Conservation (phyloP, 2,888 invertebrate species). For the Amblyteles armatorius region DNA sequence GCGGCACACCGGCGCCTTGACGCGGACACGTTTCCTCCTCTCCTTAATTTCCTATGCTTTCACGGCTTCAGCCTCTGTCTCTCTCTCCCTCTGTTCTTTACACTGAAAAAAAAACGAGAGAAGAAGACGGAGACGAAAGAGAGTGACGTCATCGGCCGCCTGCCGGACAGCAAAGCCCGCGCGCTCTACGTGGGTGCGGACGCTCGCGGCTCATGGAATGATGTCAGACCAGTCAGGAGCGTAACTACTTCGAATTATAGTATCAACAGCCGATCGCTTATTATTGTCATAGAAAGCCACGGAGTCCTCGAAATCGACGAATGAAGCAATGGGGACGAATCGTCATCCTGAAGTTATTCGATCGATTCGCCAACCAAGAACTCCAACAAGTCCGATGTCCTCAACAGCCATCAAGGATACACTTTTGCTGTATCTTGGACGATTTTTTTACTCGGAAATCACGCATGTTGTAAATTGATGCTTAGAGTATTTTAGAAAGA, state of each 20-base stretch:
- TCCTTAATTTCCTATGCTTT: constrained; percentile 34
- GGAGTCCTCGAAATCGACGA: background rate
- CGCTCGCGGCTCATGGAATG: constrained; percentile 64
- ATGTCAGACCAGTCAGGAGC: constrained; percentile 72
- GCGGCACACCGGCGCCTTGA: constrained; percentile 61
- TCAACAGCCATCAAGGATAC: background rate
- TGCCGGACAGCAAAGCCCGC: constrained; percentile 56
- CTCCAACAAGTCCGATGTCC: background rate
- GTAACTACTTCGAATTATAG: constrained; percentile 63
- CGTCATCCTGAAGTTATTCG: background rate
- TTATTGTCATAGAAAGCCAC: background rate
- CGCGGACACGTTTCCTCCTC: constrained; percentile 40
- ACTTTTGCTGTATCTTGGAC: background rate
- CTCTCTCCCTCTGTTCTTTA: background rate
- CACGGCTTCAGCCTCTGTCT: constrained; percentile 18
- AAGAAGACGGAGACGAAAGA: constrained; percentile 53
- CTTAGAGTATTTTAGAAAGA: too few species aligned
- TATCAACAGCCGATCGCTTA: background rate
- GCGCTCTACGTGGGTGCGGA: constrained; percentile 69
- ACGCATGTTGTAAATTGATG: too few species aligned
- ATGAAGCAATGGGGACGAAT: background rate
- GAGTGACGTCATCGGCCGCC: constrained; percentile 69
- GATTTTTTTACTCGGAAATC: too few species aligned
- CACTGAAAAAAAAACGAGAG: background rate
- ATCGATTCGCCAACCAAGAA: background rate